Evolutionary conservation across 1,140 invertebrate genomes (phyloP).

Genomic region (Drosophila orena): DNA sequence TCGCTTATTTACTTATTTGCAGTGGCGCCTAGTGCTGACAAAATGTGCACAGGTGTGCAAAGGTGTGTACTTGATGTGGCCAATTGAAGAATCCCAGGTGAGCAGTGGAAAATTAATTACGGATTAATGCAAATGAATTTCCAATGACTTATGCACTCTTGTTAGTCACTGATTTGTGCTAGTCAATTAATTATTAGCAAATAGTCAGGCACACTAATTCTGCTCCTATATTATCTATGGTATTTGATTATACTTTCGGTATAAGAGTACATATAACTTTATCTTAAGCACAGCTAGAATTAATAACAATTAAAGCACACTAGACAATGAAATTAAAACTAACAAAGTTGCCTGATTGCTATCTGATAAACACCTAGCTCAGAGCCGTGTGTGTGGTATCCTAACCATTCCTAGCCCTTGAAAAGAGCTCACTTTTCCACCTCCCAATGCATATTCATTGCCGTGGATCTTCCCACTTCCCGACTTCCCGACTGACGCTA

Average conservation of each 20-base stretch:
- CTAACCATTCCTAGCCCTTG: neutral
- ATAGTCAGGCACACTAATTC: no score
- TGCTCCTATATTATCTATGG: no score
- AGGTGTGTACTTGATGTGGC: slow-evolving; percentile 4
- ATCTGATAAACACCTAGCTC: slow-evolving; percentile 5
- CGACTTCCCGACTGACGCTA: slow-evolving; percentile 29
- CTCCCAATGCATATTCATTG: slow-evolving; percentile 14
- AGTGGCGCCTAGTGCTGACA: slow-evolving; percentile 31
- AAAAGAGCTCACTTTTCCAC: neutral
- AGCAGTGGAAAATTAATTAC: neutral
- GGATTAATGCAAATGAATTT: neutral
- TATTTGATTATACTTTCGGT: no score
- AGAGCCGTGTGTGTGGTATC: neutral
- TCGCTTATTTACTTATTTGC: slow-evolving; percentile 35
- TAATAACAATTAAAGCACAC: neutral
- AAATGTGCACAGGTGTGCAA: slow-evolving; percentile 12
- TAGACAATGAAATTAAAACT: slow-evolving; percentile 20
- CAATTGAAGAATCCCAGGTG: slow-evolving; percentile 4
- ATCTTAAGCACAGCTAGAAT: neutral
- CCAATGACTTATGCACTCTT: neutral
- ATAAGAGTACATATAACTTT: no score
- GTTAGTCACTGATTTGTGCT: neutral
- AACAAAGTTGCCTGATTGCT: slow-evolving; percentile 18
- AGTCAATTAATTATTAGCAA: no score
- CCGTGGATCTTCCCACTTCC: slow-evolving; percentile 9